These are phyloP conservation scores for Apogon hyalosoma DNA, from an alignment of 2,797 vertebrate genomes.

Conservation along the genomic window DNA sequence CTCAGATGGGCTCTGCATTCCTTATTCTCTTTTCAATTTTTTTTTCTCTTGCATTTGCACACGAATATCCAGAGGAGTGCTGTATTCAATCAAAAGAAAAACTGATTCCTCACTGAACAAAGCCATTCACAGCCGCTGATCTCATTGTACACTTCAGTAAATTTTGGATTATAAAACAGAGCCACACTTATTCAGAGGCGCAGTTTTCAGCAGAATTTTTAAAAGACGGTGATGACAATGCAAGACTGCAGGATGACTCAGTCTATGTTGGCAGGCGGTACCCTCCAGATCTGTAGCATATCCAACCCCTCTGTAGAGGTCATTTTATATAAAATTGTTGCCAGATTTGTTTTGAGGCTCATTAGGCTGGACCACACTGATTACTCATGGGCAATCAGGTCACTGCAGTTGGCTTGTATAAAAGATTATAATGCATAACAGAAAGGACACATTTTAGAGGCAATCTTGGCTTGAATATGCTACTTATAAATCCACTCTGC, in stretches of 20 bases:
- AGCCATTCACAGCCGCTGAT: constrained; percentile 53
- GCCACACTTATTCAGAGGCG: constrained; percentile 36
- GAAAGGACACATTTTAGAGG: constrained; percentile 47
- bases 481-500: constrained; percentile 67
- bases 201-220: constrained; percentile 33
- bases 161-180: constrained; percentile 60
- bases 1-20: constrained; percentile 58
- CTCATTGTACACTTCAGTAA: constrained; percentile 49
- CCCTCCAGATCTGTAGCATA: constrained; percentile 59
- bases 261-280: constrained; percentile 44
- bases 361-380: constrained; percentile 48
- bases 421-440: constrained; percentile 55
- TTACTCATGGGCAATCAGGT: constrained; percentile 63
- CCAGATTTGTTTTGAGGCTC: constrained; percentile 66
- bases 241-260: constrained; percentile 62
- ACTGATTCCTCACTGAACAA: constrained; percentile 55
- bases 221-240: constrained; percentile 53
- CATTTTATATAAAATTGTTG: constrained; percentile 55
- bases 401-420: constrained; percentile 50
- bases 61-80: constrained; percentile 44
- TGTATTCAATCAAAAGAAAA: constrained; percentile 56
- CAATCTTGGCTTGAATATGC: constrained; percentile 54
- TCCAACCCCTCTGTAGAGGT: constrained; percentile 61
- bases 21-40: constrained; percentile 44
- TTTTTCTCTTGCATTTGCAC: constrained; percentile 38